Percentiles rank a stretch among this genome's conserved stretches.
These are phyloP conservation scores for Diachrysia chrysitis DNA, from an alignment of 2,888 invertebrate genomes.

Conservation along the genomic window DNA sequence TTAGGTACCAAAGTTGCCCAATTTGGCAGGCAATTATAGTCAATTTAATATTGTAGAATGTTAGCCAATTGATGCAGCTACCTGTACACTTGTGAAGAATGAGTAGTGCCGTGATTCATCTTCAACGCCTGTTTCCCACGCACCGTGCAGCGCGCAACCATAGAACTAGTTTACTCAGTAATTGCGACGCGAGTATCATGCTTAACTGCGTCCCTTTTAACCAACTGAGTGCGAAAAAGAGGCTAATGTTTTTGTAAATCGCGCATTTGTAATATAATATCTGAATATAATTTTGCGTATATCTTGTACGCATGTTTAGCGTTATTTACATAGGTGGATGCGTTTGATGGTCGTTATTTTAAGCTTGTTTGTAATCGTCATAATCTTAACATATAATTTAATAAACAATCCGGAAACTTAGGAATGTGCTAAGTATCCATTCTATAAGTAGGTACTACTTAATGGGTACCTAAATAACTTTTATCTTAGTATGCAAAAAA, in stretches of 20 bases:
- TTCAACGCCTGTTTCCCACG: slow-evolving; percentile 50
- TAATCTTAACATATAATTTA: no score
- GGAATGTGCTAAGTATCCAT: no score
- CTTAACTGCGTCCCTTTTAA: slow-evolving; percentile 56
- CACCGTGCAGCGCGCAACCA: slow-evolving; percentile 32
- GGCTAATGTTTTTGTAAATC: slow-evolving; percentile 58
- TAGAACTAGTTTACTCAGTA: slow-evolving; percentile 57
- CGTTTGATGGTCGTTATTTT: not conserved
- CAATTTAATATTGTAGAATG: no score
- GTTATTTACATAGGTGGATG: not conserved
- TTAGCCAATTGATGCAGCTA: not conserved
- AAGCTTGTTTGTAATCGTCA: not conserved
- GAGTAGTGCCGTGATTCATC: slow-evolving; percentile 33
- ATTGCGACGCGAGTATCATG: slow-evolving; percentile 56
- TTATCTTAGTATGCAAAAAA: not conserved
- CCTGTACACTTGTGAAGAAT: slow-evolving; percentile 1
- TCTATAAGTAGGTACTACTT: no score
- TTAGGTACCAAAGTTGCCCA: no score
- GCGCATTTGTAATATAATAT: slow-evolving; percentile 51
- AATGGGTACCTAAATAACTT: not conserved
- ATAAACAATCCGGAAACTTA: no score
- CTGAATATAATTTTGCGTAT: slow-evolving; percentile 38
- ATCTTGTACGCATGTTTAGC: slow-evolving; percentile 25
- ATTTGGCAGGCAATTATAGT: no score
- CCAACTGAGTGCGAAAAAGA: slow-evolving; percentile 59